Evolutionary conservation across 2,113 vertebrate species (phyloP).

Genomic region (Grallaria varia): DNA sequence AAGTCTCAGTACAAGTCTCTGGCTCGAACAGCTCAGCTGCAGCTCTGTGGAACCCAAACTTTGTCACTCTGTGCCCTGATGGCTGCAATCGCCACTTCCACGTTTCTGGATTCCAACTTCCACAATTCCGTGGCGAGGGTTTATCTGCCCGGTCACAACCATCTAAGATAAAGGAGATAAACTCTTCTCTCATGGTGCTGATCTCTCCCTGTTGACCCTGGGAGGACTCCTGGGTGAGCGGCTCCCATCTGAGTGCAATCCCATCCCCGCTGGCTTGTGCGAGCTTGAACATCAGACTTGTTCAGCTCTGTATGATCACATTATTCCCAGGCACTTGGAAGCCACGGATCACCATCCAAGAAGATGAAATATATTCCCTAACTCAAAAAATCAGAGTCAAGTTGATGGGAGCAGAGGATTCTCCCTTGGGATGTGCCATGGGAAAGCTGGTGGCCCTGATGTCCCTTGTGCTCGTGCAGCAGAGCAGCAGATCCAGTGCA

Average conservation of each 20-base stretch:
- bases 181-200: background rate
- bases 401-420: background rate
- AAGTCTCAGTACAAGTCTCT: background rate
- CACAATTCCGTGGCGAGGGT: background rate
- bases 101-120: background rate
- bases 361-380: background rate
- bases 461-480: background rate
- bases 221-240: background rate
- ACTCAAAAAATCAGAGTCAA: background rate
- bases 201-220: background rate
- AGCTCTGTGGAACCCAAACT: background rate
- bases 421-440: background rate
- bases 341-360: background rate
- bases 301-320: background rate
- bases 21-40: background rate
- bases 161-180: background rate
- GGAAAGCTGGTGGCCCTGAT: background rate
- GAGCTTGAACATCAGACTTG: background rate
- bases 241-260: background rate
- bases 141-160: background rate
- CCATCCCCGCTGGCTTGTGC: background rate
- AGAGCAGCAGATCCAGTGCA: background rate
- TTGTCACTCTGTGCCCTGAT: background rate
- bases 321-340: background rate
- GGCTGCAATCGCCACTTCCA: background rate